phyloP scores from a whole-genome alignment of 2,888 invertebrate genomes.

The Dusona sp. region DNA sequence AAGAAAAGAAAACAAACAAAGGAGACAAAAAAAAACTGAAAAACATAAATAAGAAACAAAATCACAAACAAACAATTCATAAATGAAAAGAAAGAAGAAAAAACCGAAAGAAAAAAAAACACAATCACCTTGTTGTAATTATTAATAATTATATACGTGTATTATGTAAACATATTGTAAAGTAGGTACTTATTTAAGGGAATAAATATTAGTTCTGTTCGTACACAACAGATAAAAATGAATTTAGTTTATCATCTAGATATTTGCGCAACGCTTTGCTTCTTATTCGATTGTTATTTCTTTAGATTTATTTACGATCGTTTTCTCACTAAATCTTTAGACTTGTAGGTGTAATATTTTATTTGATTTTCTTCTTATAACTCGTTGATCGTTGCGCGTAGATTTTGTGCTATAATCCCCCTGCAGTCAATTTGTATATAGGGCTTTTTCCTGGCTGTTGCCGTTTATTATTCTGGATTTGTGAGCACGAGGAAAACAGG shows the following conservation, averaged over 20 bases:
- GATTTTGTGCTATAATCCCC: not conserved
- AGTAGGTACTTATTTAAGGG: constrained; percentile 77
- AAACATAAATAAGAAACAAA: constrained; percentile 17
- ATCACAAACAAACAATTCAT: not conserved
- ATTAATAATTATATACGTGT: constrained; percentile 67
- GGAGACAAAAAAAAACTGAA: not conserved
- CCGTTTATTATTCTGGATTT: not conserved
- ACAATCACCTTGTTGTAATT: constrained; percentile 68
- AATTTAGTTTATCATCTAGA: constrained; percentile 11
- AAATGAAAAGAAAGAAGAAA: constrained; percentile 61
- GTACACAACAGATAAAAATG: constrained; percentile 32
- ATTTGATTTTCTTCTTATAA: not conserved
- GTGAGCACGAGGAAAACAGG: not conserved
- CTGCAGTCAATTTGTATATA: constrained; percentile 18
- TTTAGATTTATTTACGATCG: constrained; percentile 6
- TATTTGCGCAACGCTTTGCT: not conserved
- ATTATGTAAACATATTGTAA: constrained; percentile 75
- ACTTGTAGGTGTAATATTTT: not conserved
- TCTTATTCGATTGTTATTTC: not conserved
- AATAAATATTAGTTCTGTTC: constrained; percentile 73
- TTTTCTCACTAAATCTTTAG: not conserved
- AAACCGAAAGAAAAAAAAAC: constrained; percentile 13
- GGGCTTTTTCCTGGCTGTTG: not conserved
- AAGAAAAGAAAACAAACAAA: constrained; percentile 54
- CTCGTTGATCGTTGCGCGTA: not conserved